Evolutionary conservation across 2,797 vertebrate genomes (phyloP).

Genomic region (Propithecus perrieri): DNA sequence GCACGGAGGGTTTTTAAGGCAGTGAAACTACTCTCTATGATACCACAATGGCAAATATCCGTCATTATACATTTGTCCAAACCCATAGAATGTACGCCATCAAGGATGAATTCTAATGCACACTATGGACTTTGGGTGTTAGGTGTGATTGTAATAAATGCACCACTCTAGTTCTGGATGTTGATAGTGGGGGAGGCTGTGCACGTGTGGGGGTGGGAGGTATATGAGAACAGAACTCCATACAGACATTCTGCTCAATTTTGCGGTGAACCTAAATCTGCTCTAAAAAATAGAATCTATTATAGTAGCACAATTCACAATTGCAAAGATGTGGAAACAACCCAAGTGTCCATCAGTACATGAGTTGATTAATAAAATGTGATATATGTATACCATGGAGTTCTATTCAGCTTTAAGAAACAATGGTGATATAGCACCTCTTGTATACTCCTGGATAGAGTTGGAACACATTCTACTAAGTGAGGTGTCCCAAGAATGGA

Average conservation of each 20-base stretch:
- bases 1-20: not conserved
- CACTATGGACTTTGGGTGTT: not conserved
- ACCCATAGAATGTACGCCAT: not conserved
- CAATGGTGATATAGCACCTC: too few relatives aligned
- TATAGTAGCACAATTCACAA: not conserved
- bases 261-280: not conserved
- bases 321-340: too few relatives aligned
- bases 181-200: not conserved
- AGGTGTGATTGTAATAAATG: not conserved
- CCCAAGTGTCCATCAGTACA: too few relatives aligned
- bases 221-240: not conserved
- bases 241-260: not conserved
- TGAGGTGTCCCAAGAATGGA: too few relatives aligned
- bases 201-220: not conserved
- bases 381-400: too few relatives aligned
- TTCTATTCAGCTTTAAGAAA: too few relatives aligned
- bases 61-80: not conserved
- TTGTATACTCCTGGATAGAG: too few relatives aligned
- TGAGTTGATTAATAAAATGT: too few relatives aligned
- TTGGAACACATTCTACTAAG: too few relatives aligned
- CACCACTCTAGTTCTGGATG: not conserved
- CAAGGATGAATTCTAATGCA: not conserved
- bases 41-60: not conserved
- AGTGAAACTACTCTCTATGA: not conserved
- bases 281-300: not conserved